phyloP scores from a whole-genome alignment of 2,888 invertebrate species.

The Drosophila longiperda region DNA sequence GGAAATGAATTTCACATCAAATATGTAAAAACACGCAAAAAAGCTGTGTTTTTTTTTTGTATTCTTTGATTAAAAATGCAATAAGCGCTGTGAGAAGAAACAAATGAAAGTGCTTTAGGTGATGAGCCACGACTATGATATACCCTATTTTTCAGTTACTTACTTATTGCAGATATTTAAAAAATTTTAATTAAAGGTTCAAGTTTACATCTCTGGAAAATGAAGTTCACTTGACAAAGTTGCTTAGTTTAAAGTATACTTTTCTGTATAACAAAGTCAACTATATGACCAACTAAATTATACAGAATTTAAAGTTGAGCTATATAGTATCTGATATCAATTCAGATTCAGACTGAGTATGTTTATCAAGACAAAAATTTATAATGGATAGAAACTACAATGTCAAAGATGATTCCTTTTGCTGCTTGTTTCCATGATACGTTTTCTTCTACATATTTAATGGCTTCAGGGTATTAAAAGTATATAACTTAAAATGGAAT shows the following conservation, averaged over 20 bases:
- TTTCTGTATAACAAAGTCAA: not conserved
- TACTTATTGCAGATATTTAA: not conserved
- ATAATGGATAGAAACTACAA: not conserved
- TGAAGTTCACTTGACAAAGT: not conserved
- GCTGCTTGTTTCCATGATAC: not conserved
- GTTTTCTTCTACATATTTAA: not conserved
- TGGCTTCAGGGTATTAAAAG: not conserved
- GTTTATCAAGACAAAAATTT: not conserved
- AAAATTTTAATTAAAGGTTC: not conserved
- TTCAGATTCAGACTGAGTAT: not conserved
- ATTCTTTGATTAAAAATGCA: constrained; percentile 21
- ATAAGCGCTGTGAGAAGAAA: constrained; percentile 5
- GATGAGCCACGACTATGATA: not conserved
- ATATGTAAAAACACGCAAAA: constrained; percentile 27
- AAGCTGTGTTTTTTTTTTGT: constrained; percentile 2
- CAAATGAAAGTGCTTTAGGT: not conserved
- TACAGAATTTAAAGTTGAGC: not conserved
- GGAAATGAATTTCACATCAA: constrained; percentile 43
- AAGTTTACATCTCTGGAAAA: not conserved
- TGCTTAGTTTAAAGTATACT: not conserved
- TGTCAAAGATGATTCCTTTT: not conserved
- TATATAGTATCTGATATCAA: not conserved
- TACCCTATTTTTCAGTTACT: not conserved
- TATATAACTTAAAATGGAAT: constrained; percentile 42
- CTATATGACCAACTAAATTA: not conserved